phyloP scores from a whole-genome alignment of 2,888 invertebrate species.

The Siphlonurus alternatus region DNA sequence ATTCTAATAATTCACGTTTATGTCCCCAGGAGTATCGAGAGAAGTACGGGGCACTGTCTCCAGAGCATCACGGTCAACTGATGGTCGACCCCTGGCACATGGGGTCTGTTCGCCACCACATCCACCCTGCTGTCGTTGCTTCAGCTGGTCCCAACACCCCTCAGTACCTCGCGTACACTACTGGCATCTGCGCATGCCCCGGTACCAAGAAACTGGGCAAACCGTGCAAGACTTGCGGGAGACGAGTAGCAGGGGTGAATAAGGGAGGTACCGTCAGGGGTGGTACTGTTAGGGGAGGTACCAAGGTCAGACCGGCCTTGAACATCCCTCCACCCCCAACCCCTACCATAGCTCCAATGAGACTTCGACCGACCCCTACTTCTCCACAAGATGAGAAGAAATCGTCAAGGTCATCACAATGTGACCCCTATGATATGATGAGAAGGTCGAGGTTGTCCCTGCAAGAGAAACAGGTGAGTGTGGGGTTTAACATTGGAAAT shows the following conservation, averaged over 20 bases:
- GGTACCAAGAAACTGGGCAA: conserved; percentile 1
- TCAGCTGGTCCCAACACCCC: background rate
- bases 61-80: background rate
- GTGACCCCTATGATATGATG: conserved; percentile 71
- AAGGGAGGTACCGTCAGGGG: conserved; percentile 17
- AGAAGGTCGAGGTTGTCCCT: conserved; percentile 46
- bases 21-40: background rate
- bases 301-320: conserved; percentile 39
- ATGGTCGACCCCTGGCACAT: background rate
- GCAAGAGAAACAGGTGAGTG: background rate
- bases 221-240: conserved; percentile 2
- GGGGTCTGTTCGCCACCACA: background rate
- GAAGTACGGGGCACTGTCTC: background rate
- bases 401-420: conserved; percentile 34
- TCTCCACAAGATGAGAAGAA: conserved; percentile 16
- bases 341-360: background rate
- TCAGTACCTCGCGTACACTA: background rate
- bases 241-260: conserved; percentile 14
- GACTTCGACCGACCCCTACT: background rate
- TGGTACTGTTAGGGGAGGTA: conserved; percentile 18
- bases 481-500: too few species aligned
- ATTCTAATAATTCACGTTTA: too few species aligned
- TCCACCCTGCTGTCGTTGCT: background rate
- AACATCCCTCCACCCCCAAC: conserved; percentile 28
- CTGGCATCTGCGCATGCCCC: background rate